A percentile compares a stretch with the other conserved stretches of the same genome.
phyloP scores from a whole-genome alignment of 2,797 vertebrate genomes.

The Alauda arvensis region DNA sequence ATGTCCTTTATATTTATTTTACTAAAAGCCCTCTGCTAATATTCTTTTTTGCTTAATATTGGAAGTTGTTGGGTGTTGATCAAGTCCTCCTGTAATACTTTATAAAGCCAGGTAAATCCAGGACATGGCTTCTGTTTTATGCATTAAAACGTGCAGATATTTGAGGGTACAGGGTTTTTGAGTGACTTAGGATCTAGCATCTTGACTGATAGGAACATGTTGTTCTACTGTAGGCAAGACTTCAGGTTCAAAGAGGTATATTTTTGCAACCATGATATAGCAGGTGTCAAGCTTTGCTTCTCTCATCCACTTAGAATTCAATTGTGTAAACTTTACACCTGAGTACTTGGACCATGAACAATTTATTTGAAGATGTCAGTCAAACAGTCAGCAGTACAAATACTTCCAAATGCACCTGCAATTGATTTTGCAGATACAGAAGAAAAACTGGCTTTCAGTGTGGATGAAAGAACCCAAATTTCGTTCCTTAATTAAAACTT shows the following conservation, averaged over 20 bases:
- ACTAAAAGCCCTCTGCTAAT: background rate
- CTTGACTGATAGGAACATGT: background rate
- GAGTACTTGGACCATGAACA: constrained; percentile 33
- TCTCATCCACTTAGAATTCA: constrained; percentile 12
- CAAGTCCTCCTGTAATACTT: background rate
- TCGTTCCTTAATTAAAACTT: background rate
- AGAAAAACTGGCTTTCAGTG: background rate
- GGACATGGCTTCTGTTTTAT: background rate
- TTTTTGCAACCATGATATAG: constrained; percentile 9
- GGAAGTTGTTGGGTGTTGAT: background rate
- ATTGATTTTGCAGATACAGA: background rate
- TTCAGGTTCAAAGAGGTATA: background rate
- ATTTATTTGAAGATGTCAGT: constrained; percentile 47
- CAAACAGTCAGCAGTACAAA: constrained; percentile 31
- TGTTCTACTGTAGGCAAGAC: background rate
- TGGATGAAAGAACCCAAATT: background rate
- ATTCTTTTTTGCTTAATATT: background rate
- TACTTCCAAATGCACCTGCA: background rate
- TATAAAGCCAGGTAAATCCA: background rate
- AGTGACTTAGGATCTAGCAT: background rate
- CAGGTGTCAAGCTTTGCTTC: constrained; percentile 13
- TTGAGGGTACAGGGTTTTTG: background rate
- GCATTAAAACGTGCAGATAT: background rate
- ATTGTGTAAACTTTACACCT: constrained; percentile 18
- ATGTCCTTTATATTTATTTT: background rate